Evolutionary conservation across 2,113 vertebrate species (phyloP), one percentile per base, ranked within the genome.

Genomic region (Australoheros scitulus): DNA sequence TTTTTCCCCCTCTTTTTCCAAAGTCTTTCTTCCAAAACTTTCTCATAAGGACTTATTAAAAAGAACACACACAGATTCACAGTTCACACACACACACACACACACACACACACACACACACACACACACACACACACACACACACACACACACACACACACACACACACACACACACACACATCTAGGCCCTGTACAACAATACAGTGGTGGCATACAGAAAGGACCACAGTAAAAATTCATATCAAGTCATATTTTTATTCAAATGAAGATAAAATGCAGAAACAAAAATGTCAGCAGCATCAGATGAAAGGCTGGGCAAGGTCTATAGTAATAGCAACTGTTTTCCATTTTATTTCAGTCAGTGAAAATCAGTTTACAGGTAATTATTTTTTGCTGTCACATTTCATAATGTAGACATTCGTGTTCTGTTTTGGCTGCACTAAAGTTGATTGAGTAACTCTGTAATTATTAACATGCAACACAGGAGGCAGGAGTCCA

Each of bases 191-290:
- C 81, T 77, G 65, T 61, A 24, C 36, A 61, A 56, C 3, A 32
- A 83, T 34, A 61, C 55, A 77, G 77, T 70, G 65, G 55, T 55
- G 60, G 56, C 61, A 57, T 38, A n/a, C 15, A 79, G 55, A 82
- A 76, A 82, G 34, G 78, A 77, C 50, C 78, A 59, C 13, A n/a
- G 68, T 13, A 41, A 24, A 5, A 80, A 72, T 85, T 32, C 29
- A 70, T 52, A 52, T 50, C 29, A 72, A 61, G 47, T 72, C 26
- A 64, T 77, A 43, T 84, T 79, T 77, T 80, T 24, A 89, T 84
- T 79, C 59, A 87, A 86, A 87, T 84, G 24, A 55, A 58, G 36
- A 47, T 24, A 58, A 59, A 38, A 78, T 82, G 79, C 10, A 10
- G 63, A 59, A 59, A 41, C 64, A 60, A n/a, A 79, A 74, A 80